These are phyloP conservation scores for Anarrhichthys ocellatus DNA, from an alignment of 2,113 vertebrate species.

Conservation along the genomic window DNA sequence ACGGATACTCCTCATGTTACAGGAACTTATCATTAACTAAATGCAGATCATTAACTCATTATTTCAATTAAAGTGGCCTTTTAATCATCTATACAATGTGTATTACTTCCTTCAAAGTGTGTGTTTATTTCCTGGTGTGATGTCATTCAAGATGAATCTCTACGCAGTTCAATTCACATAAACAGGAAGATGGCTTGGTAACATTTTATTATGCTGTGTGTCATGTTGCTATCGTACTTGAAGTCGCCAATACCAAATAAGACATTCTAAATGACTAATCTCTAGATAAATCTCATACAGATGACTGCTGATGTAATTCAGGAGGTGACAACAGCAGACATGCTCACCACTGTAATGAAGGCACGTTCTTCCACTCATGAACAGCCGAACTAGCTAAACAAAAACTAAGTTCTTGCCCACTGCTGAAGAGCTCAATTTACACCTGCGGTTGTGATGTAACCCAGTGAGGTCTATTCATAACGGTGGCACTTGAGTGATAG, in stretches of 20 bases:
- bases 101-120: constrained; percentile 42
- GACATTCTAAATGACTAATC: neutral
- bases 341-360: neutral
- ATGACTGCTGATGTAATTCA: neutral
- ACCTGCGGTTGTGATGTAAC: constrained; percentile 40
- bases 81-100: constrained; percentile 62
- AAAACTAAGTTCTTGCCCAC: constrained; percentile 20
- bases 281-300: neutral
- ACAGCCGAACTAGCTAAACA: constrained; percentile 40
- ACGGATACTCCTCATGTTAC: constrained; percentile 54
- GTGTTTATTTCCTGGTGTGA: constrained; percentile 52
- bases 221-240: neutral
- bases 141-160: constrained; percentile 65
- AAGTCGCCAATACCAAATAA: neutral
- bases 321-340: constrained; percentile 3
- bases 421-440: constrained; percentile 41
- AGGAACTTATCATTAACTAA: constrained; percentile 69
- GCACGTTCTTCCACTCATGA: constrained; percentile 23
- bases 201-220: neutral
- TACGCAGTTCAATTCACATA: constrained; percentile 1
- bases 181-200: neutral
- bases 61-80: constrained; percentile 55
- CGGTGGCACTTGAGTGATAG: constrained; percentile 14
- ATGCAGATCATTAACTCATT: constrained; percentile 56
- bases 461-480: constrained; percentile 52